Conservation (phyloP, 2,888 invertebrate genomes). For the Didymodactylos carnosus region DNA sequence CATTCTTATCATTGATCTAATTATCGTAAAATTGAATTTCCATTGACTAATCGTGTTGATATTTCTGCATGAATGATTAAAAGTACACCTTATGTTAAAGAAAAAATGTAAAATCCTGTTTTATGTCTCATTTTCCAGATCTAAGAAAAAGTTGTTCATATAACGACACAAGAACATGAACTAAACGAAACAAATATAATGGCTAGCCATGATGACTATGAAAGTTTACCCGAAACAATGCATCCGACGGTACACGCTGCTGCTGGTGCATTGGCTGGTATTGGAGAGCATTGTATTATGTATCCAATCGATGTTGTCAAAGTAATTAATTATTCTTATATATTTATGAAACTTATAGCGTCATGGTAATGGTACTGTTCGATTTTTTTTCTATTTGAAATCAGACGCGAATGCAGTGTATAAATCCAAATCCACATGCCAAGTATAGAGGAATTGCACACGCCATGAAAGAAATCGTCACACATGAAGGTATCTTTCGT, state of each 20-base stretch:
- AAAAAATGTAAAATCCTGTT: too few relatives aligned
- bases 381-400: neutral
- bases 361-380: too few relatives aligned
- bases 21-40: too few relatives aligned
- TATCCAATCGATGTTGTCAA: constrained; percentile 97
- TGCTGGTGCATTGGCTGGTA: constrained; percentile 85
- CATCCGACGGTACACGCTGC: constrained; percentile 37
- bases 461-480: constrained; percentile 67
- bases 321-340: too few relatives aligned
- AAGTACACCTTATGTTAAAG: too few relatives aligned
- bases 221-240: constrained; percentile 8
- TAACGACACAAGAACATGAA: too few relatives aligned
- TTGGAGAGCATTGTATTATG: constrained; percentile 97
- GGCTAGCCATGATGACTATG: constrained; percentile 8
- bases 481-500: constrained; percentile 68
- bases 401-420: constrained; percentile 93
- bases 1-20: too few relatives aligned
- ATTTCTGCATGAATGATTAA: too few relatives aligned
- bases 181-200: neutral
- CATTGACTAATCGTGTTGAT: too few relatives aligned
- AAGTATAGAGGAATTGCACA: constrained; percentile 57
- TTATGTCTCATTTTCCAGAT: too few relatives aligned
- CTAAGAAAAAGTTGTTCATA: too few relatives aligned
- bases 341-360: too few relatives aligned
- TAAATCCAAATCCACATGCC: constrained; percentile 52